phyloP scores from a whole-genome alignment of 2,888 invertebrate species.

The Ormyrus nitidulus region DNA sequence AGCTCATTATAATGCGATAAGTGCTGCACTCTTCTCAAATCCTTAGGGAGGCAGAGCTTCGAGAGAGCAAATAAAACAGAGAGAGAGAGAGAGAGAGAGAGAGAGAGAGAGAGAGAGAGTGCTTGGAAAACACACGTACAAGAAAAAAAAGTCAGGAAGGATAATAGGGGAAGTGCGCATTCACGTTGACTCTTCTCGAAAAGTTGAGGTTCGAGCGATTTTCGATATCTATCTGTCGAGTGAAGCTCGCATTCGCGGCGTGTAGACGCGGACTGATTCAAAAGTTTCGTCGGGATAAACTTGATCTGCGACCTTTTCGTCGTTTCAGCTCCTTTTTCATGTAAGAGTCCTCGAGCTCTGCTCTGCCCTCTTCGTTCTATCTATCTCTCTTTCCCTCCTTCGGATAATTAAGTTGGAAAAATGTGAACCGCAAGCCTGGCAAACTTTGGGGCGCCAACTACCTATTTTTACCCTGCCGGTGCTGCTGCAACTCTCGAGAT shows the following conservation, averaged over 20 bases:
- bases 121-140: background rate
- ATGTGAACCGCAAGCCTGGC: slow-evolving; percentile 61
- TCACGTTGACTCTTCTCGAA: slow-evolving; percentile 16
- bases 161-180: slow-evolving; percentile 47
- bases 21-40: slow-evolving; percentile 15
- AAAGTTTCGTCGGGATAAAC: slow-evolving; percentile 59
- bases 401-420: slow-evolving; percentile 71
- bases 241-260: background rate
- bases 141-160: background rate
- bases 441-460: slow-evolving; percentile 41
- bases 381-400: slow-evolving; percentile 52
- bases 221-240: slow-evolving; percentile 18
- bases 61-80: slow-evolving; percentile 45
- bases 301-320: slow-evolving; percentile 38
- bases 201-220: slow-evolving; percentile 29
- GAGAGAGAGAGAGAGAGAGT: slow-evolving; percentile 51
- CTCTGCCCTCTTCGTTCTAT: background rate
- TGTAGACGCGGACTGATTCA: slow-evolving; percentile 53
- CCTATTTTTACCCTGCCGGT: background rate
- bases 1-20: slow-evolving; percentile 62
- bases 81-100: slow-evolving; percentile 49
- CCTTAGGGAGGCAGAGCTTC: background rate
- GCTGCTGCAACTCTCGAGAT: background rate
- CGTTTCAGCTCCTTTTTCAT: slow-evolving; percentile 21
- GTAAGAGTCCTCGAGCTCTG: background rate